A percentile compares a stretch with the other conserved stretches of the same genome.
Conservation (phyloP, 2,113 vertebrate species). For the Eulemur macaco region DNA sequence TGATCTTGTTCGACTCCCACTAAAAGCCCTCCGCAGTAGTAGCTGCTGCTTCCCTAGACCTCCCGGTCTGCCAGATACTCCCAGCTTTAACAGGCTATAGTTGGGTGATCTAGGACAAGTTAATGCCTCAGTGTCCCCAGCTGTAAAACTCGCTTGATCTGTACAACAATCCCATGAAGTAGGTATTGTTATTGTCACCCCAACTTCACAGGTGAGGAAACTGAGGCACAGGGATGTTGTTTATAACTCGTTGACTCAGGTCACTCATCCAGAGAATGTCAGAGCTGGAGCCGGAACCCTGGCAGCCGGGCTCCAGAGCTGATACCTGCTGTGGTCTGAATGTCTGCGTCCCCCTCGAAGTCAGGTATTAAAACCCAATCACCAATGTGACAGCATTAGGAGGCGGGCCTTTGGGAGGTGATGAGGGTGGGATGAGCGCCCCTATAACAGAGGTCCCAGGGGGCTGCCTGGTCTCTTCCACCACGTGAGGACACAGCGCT, state of each 20-base stretch:
- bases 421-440: background rate
- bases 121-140: background rate
- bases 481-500: background rate
- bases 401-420: background rate
- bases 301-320: accelerated
- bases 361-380: background rate
- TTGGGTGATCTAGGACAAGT: background rate
- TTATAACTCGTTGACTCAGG: background rate
- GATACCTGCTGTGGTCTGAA: background rate
- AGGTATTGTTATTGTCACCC: background rate
- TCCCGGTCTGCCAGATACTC: accelerated
- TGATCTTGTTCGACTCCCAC: background rate
- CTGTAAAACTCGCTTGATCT: background rate
- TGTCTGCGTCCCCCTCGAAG: background rate
- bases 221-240: background rate
- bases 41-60: background rate
- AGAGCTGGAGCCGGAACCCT: background rate
- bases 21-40: no score
- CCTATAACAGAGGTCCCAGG: background rate
- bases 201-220: background rate
- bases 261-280: background rate
- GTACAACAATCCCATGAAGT: background rate
- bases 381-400: accelerated
- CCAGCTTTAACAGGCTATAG: accelerated
- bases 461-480: background rate